phyloP scores from a whole-genome alignment of 2,113 vertebrate species.

The Mormyrus iriodes region DNA sequence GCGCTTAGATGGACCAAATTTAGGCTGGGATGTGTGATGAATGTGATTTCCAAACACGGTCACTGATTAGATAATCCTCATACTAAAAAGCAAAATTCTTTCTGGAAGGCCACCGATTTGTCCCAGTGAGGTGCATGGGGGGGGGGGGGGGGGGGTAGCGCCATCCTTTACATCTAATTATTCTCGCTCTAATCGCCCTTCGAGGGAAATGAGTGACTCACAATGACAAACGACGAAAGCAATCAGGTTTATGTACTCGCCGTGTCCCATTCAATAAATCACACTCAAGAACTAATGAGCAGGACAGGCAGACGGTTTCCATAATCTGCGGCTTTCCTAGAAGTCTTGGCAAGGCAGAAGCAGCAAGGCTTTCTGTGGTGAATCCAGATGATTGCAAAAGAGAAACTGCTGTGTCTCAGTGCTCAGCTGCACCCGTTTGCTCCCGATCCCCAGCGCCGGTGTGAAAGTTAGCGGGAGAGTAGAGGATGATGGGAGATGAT shows the following conservation, averaged over 20 bases:
- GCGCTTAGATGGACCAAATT: conserved; percentile 59
- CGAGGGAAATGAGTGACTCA: conserved; percentile 11
- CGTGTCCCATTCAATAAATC: neutral
- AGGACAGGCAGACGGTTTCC: neutral
- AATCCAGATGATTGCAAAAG: neutral
- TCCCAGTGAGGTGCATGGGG: conserved; percentile 27
- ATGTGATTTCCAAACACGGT: conserved; percentile 63
- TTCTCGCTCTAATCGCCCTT: neutral
- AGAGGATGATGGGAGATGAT: neutral
- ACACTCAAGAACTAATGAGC: neutral
- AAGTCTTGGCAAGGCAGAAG: conserved; percentile 11
- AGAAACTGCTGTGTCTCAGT: neutral
- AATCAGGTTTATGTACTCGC: conserved; percentile 12
- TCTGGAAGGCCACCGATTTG: neutral
- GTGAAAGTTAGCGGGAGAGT: neutral
- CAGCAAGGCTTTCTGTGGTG: neutral
- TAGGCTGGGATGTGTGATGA: conserved; percentile 66
- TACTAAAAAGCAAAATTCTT: conserved; percentile 48
- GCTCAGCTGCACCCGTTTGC: neutral
- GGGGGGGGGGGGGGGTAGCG: conserved; percentile 11
- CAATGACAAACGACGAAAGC: conserved; percentile 2
- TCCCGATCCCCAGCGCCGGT: neutral
- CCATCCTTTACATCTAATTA: neutral
- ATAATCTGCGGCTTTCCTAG: neutral
- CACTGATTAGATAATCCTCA: conserved; percentile 71